Base-by-base conservation (phyloP, 2,888 invertebrate species). In the Caenorhabditis sulstoni region DNA sequence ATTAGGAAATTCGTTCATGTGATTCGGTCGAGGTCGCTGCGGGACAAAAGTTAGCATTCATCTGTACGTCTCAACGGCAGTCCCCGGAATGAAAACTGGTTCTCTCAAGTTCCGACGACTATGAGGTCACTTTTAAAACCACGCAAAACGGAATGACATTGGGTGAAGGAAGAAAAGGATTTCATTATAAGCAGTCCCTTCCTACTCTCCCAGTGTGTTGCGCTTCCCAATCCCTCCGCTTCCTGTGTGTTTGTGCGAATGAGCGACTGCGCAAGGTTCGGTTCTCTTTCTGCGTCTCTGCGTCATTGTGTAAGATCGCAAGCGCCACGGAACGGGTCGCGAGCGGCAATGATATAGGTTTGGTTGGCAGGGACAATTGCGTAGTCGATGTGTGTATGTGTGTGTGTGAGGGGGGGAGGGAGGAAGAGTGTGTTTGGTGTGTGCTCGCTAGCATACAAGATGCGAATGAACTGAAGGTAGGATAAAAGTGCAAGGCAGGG, bases 401-500 rank as follows among this genome's bases (percentile, higher is more conserved):
- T 12, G 58, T 12, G 22, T 3, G 41, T 41, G 50, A 50, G 41
- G 23, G 50, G 35, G 53, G n/a, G 62, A 39, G 58, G 39, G 66
- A 29, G 58, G 20, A 50, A 49, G 37, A 35, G 52, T 29, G 52
- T 23, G 22, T 20, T 49, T 62, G 47, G 45, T 68, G 68, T 68
- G 61, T 61, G 68, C 68, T 52, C 59, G 44, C 20, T 12, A 16
- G 9, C 45, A 45, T 8, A 55, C 53, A 37, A 44, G 18, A 53
- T 18, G 47, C 29, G 18, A 39, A 55, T 14, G 14, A 7, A 5
- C n/a, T 23, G 47, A 3, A 18, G 16, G 44, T 44, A n/a, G 37
- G 55, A 14, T 71, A 57, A 64, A 71, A 71, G 71, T 71, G 71
- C 62, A 62, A 71, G 64, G 39, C 41, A 57, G 55, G 57, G 64